These are phyloP conservation scores for Erebia palarica DNA, from an alignment of 2,888 invertebrate species.

Conservation along the genomic window DNA sequence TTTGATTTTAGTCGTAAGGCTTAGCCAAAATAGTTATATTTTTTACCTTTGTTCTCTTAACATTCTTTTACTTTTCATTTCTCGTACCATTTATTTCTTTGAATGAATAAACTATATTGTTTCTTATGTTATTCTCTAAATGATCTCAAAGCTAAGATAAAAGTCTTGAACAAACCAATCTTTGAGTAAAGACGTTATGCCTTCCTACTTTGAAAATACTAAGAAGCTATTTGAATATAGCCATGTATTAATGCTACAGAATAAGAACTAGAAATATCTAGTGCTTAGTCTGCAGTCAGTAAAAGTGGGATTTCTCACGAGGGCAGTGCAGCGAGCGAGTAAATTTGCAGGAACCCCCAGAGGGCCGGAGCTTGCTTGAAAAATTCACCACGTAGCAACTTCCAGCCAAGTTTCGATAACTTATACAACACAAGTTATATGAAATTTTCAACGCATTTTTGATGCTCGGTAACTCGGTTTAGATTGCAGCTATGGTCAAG, in stretches of 20 bases:
- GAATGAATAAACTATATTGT: too few relatives aligned
- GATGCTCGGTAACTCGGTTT: conserved; percentile 21
- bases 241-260: neutral
- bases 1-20: too few relatives aligned
- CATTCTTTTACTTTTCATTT: too few relatives aligned
- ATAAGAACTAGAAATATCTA: neutral
- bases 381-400: conserved; percentile 42
- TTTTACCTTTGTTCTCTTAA: too few relatives aligned
- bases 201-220: too few relatives aligned
- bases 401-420: conserved; percentile 39
- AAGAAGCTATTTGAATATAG: neutral
- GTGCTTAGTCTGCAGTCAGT: neutral
- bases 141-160: too few relatives aligned
- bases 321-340: conserved; percentile 8
- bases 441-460: conserved; percentile 38
- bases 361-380: conserved; percentile 35
- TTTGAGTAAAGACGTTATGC: too few relatives aligned
- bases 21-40: too few relatives aligned
- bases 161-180: too few relatives aligned
- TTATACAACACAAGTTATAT: conserved; percentile 38
- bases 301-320: conserved; percentile 2
- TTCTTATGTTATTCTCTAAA: too few relatives aligned
- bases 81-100: too few relatives aligned
- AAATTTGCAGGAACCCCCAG: conserved; percentile 2
- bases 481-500: neutral